Conservation (phyloP, 1,140 invertebrate species). For the Drosophila tsacasi region DNA sequence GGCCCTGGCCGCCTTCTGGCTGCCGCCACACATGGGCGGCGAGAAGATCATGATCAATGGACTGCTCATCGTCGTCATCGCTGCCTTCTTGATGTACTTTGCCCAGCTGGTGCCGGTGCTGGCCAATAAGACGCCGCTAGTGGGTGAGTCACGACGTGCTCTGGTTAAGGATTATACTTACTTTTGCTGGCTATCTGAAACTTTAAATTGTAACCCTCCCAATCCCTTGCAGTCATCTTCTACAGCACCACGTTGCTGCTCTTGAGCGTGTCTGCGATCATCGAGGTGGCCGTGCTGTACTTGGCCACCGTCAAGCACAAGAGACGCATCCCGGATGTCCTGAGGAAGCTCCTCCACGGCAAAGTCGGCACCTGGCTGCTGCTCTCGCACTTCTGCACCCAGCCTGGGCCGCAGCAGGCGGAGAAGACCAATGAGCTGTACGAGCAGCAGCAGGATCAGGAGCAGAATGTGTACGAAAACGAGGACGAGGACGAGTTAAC, state of each 20-base stretch:
- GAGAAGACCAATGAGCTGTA: constrained; percentile 57
- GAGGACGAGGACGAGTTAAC: constrained; percentile 69
- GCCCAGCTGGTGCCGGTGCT: constrained; percentile 87
- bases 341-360: constrained; percentile 87
- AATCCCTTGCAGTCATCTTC: constrained; percentile 80
- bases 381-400: constrained; percentile 75
- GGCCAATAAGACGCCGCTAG: constrained; percentile 88
- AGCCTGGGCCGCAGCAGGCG: background rate
- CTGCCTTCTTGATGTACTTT: constrained; percentile 88
- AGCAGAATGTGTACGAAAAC: constrained; percentile 82
- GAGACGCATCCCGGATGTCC: constrained; percentile 86
- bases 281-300: constrained; percentile 88
- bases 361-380: constrained; percentile 86
- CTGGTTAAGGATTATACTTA: no score
- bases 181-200: background rate
- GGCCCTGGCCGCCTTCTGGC: constrained; percentile 88
- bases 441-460: constrained; percentile 66
- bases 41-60: constrained; percentile 89
- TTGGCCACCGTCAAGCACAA: constrained; percentile 86
- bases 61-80: constrained; percentile 87
- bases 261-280: constrained; percentile 87
- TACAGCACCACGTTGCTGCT: constrained; percentile 88
- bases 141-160: constrained; percentile 86
- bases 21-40: constrained; percentile 88
- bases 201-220: background rate